Evolutionary conservation across 2,113 vertebrate species (phyloP), one percentile per base, ranked within the genome.

Genomic region (Lophura nycthemera): DNA sequence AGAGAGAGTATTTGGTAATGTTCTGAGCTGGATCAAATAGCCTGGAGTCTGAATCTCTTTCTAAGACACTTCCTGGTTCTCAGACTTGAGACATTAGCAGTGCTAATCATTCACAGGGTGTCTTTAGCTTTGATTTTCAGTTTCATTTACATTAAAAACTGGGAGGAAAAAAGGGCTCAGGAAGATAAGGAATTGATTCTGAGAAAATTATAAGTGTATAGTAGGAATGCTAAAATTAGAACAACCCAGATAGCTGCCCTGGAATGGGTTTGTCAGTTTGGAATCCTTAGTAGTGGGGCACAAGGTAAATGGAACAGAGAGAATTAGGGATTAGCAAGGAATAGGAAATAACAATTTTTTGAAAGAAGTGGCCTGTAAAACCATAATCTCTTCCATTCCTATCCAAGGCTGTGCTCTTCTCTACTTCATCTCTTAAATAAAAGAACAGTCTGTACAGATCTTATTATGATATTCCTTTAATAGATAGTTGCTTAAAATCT

Each of bases 401-500:
- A 10, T 50, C 75, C 43, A 89, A 83, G 57, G 40, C 27, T 63
- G 15, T 5, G 2, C 57, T 93, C 50, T 65, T 73, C 52, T 83
- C 34, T 81, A 21, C 34, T 89, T 89, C 8, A 11, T 27, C 76
- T 87, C 54, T 82, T 77, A 87, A 89, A 91, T 63, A 66, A 87
- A 45, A 45, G n/a, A 82, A 22, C 29, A 54, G 5, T 54, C 36
- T 52, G 14, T 67, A 48, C 50, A 80, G 30, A 22, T 92, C n/a
- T 77, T 74, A 29, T 38, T 71, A 21, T 50, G 50, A 15, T 40
- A 57, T 88, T 57, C 83, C 36, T 71, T 50, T 83, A 90, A 81
- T 57, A 75, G 32, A 50, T 87, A 89, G 84, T 79, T 63, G 27
- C 42, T 91, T 79, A 85, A 90, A 89, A 36, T 76, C 71, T 70